Conservation (phyloP, 2,113 vertebrate genomes). For the Hydrochoerus hydrochaeris region DNA sequence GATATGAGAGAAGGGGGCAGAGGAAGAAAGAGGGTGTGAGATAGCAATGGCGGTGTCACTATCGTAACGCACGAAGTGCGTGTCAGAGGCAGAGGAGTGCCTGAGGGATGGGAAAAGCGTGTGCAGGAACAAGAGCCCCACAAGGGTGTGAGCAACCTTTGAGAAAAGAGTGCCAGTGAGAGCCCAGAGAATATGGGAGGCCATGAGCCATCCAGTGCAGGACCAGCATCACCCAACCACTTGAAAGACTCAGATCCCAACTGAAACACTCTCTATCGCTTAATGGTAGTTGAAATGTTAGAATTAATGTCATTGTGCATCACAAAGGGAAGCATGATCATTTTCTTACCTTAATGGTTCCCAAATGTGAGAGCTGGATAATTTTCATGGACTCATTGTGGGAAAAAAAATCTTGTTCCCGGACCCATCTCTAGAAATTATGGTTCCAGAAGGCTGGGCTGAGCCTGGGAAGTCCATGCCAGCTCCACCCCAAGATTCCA, state of each 20-base stretch:
- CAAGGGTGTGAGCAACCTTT: neutral
- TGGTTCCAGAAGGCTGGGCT: neutral
- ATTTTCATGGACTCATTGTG: neutral
- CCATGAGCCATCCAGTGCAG: neutral
- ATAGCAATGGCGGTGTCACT: neutral
- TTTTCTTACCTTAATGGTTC: neutral
- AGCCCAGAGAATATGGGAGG: neutral
- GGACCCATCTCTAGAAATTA: neutral
- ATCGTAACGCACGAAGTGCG: neutral
- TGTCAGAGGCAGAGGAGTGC: neutral
- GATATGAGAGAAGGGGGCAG: neutral
- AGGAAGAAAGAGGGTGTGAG: neutral
- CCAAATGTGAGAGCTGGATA: neutral
- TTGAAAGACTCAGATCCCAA: neutral
- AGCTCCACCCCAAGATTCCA: neutral
- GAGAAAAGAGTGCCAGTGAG: neutral
- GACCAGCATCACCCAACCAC: neutral
- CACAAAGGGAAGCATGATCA: neutral
- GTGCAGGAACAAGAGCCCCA: neutral
- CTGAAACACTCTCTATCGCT: neutral
- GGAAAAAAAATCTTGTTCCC: neutral
- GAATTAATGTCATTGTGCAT: neutral
- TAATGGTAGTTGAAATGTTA: constrained; percentile 31
- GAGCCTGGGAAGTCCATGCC: neutral
- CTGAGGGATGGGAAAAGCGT: neutral